phyloP scores from a whole-genome alignment of 2,888 invertebrate species.

The Baccha elongata region DNA sequence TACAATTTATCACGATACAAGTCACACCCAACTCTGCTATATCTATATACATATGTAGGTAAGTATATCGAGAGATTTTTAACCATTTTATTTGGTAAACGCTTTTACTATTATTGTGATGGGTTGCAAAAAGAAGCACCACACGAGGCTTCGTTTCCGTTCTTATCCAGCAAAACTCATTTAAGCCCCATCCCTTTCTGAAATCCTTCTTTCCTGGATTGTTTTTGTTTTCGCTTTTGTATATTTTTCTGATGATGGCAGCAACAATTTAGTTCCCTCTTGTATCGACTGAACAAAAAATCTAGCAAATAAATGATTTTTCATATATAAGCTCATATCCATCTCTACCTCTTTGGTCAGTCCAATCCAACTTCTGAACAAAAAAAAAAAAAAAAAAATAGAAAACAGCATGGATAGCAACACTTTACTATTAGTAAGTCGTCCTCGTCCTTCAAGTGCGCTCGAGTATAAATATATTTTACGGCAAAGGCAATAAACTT shows the following conservation, averaged over 20 bases:
- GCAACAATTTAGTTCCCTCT: constrained; percentile 59
- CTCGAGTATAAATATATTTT: constrained; percentile 74
- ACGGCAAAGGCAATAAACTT: constrained; percentile 76
- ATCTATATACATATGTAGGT: neutral
- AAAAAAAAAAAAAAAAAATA: too few species aligned
- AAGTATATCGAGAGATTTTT: too few species aligned
- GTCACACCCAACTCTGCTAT: constrained; percentile 9
- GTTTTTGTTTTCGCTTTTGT: constrained; percentile 16
- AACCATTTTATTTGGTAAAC: constrained; percentile 59
- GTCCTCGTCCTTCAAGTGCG: constrained; percentile 51
- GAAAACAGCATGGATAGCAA: constrained; percentile 35
- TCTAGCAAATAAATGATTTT: constrained; percentile 69
- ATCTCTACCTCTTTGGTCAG: constrained; percentile 60
- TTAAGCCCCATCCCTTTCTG: neutral
- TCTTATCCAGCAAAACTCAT: constrained; percentile 47
- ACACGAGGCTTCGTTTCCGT: constrained; percentile 38
- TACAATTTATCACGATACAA: constrained; percentile 75
- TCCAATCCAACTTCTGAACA: constrained; percentile 53
- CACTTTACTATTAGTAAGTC: neutral
- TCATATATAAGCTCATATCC: constrained; percentile 70
- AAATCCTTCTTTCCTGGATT: constrained; percentile 4
- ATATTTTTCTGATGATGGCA: constrained; percentile 20
- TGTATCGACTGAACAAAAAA: constrained; percentile 44
- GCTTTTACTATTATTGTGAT: constrained; percentile 23
- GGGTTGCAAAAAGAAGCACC: constrained; percentile 29